Evolutionary conservation across 2,113 vertebrate species (phyloP), one percentile per base, ranked within the genome.

Genomic region (Dipodomys stephensi): DNA sequence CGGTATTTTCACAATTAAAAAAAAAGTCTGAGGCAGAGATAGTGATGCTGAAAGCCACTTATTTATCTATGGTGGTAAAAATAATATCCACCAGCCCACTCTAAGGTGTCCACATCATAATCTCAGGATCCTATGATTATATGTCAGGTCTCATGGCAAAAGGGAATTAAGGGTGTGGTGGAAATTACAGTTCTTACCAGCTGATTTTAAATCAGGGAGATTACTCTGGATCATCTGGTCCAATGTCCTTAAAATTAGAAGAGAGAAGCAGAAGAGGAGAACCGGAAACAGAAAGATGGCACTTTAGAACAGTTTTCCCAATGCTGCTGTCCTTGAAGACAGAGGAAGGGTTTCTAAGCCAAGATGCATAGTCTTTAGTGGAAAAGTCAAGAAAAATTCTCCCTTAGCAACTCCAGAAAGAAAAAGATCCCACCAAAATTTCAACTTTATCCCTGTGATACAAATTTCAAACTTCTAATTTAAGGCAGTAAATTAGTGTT

Each of bases 151-250:
- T 83, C 32, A 32, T 19, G 46, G 65, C 53, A 87, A 87, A 67
- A 35, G 27, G 28, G 28, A 64, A 92, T 49, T 64, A 62, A 22
- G 23, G 35, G 22, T 81, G 30, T 64, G 53, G 23, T 18, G 4
- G 16, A 32, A 93, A 81, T 62, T 85, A 87, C 88, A 46, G 16
- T 15, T 88, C 60, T 53, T 73, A 62, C 83, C n/a, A 87, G 22
- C 39, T 78, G 19, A 72, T 4, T 87, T 87, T 81, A 91, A 95
- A 12, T 72, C 22, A 68, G 35, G 5, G 32, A 67, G n/a, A 69
- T 87, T 87, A 80, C 60, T 90, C n/a, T 64, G 82, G 73, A 77
- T 86, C 80, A 87, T n/a, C 7, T 83, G 77, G 4, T 23, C 53
- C 60, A 44, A 35, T 20, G 57, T 78, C 65, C 9, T 74, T 92